Evolutionary conservation across 2,113 vertebrate genomes (phyloP), one percentile per base, ranked within the genome.

Genomic region (Varanus salvator): DNA sequence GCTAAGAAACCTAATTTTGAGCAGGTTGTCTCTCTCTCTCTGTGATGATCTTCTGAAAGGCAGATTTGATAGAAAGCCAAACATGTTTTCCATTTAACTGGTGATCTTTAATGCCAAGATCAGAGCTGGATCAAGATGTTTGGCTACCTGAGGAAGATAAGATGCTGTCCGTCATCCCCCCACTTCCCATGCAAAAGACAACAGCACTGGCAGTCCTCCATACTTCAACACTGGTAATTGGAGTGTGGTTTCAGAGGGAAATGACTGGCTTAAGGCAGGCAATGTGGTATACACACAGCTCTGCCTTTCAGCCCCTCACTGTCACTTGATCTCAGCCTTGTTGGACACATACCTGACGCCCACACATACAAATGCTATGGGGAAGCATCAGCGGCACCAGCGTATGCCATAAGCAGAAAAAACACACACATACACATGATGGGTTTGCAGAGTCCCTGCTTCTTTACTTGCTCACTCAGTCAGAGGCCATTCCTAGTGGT

Each of bases 21-120:
- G 1, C 72, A 90, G 38, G 25, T 87, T 95, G 93, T 88, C 91
- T 66, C 29, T 84, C 19, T 3, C 21, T 80, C 4, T 88, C 90
- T 84, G 7, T 29, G 75, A 85, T 38, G 68, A 90, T 89, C 2
- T n/a, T 86, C 5, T 83, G 19, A 66, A n/a, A 87, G 7, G 0
- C 2, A 93, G 57, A 81, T 84, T 89, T 84, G 57, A 66, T 87
- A 86, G 6, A 48, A 90, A 95, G 94, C 1, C 88, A 23, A 88
- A 89, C 91, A 44, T 50, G 74, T 11, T 89, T 84, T 93, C 89
- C 92, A 44, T 15, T 44, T 91, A 60, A 90, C 88, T 80, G 89
- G n/a, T 69, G 19, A 92, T 86, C 48, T 81, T 95, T 94, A 94
- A 94, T 94, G 88, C 87, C 69, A 86, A 2, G 34, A 85, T 90